Evolutionary conservation across 2,797 vertebrate genomes (phyloP), one percentile per base, ranked within the genome.

Genomic region (Astyanax mexicanus): DNA sequence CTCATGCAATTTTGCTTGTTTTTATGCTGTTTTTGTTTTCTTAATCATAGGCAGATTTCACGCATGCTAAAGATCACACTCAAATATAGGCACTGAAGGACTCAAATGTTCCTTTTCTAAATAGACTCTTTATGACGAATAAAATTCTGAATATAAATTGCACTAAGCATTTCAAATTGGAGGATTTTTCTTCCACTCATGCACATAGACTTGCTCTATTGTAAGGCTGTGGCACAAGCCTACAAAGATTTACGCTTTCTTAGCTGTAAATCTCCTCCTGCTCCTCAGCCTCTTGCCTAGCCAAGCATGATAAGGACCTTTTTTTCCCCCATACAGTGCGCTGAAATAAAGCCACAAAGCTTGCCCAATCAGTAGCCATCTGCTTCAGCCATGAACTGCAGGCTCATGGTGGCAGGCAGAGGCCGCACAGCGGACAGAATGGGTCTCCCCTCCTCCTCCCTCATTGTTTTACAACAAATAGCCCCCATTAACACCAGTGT

Each of bases 361-460:
- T 92, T 89, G 86, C 93, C 92, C 93, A 92, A 93, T 94, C 93
- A 94, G 92, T 85, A 89, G 93, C 95, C 95, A 96, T 96, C 95
- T 95, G 95, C 93, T 95, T 93, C 61, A 91, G 88, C 85, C 88
- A 84, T 81, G 90, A 92, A 91, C 91, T 90, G 89, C 90, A 90
- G 91, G 72, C 87, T 92, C 87, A 84, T 80, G 84, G 86, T 93
- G 90, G 86, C 86, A 68, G 87, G 87, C 85, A 76, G 85, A 84
- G 88, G 88, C 87, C 85, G 87, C 84, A 45, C 38, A 75, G 81
- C 37, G 80, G 84, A 89, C 92, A 92, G 89, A 88, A 86, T 85
- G 61, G 54, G 72, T 54, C 52, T 64, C 44, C 62, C 86, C 84
- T 88, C 86, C 89, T 88, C 83, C 88, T 89, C 88, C 91, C 90